These are phyloP conservation scores for Platygyra sinensis DNA, from an alignment of 64 coral and sea anemone genomes.

Conservation along the genomic window DNA sequence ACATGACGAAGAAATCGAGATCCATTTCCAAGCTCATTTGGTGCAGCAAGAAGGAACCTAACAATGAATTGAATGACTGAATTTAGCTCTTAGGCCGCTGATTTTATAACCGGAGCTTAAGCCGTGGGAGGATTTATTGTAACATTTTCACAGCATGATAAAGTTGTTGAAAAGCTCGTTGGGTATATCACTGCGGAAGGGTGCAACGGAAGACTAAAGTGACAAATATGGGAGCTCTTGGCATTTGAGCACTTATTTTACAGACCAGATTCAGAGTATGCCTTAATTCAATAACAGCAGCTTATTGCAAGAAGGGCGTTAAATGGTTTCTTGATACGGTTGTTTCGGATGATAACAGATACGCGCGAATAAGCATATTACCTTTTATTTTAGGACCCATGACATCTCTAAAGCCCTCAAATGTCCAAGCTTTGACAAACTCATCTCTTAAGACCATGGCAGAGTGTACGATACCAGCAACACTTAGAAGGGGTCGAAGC, in stretches of 20 bases:
- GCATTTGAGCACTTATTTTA: constrained; percentile 35
- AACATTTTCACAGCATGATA: too few relatives aligned
- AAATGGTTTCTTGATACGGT: too few relatives aligned
- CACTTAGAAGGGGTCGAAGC: constrained; percentile 58
- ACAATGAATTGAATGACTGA: not conserved
- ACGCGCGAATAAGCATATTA: not conserved
- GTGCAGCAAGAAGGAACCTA: constrained; percentile 70
- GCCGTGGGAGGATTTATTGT: too few relatives aligned
- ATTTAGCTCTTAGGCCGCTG: not conserved
- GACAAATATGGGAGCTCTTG: too few relatives aligned
- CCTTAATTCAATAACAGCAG: too few relatives aligned
- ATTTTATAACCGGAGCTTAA: not conserved
- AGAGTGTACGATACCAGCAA: constrained; percentile 69
- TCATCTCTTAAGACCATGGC: constrained; percentile 76
- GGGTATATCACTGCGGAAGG: not conserved
- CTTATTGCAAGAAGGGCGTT: too few relatives aligned
- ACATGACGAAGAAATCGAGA: constrained; percentile 77
- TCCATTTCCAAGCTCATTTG: constrained; percentile 60
- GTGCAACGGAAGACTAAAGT: not conserved
- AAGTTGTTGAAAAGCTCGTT: too few relatives aligned
- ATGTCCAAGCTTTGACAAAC: constrained; percentile 45
- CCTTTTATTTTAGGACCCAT: constrained; percentile 77
- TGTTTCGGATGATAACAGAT: too few relatives aligned
- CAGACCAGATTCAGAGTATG: too few relatives aligned
- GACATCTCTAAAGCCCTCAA: constrained; percentile 46